These are phyloP conservation scores for Diplazon laetatorius DNA, from an alignment of 2,888 invertebrate species.

Conservation along the genomic window DNA sequence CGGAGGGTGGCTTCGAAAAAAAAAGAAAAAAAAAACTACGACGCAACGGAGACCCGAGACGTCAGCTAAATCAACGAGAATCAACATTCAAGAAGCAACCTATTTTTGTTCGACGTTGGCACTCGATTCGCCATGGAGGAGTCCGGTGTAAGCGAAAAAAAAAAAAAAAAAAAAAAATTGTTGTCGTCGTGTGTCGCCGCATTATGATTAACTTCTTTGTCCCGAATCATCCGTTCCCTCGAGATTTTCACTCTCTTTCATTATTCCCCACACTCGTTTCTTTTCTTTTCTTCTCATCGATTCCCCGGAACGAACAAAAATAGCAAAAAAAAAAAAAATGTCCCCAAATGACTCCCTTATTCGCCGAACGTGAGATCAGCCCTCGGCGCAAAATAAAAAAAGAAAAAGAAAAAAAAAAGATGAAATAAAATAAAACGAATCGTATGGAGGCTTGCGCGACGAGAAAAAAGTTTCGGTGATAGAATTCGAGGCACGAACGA, in stretches of 20 bases:
- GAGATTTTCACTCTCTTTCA: not conserved
- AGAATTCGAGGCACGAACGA: slow-evolving; percentile 59
- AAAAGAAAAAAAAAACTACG: not conserved
- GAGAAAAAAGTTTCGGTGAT: slow-evolving; percentile 39
- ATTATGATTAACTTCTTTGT: slow-evolving; percentile 14
- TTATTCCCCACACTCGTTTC: slow-evolving; percentile 6
- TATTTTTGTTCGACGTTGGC: not conserved
- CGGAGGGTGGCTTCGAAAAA: not conserved
- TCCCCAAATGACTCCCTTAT: slow-evolving; percentile 26
- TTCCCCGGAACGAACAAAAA: too few relatives aligned
- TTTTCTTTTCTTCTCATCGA: not conserved
- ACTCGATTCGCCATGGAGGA: not conserved
- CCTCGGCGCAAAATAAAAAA: slow-evolving; percentile 3
- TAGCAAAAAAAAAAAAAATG: slow-evolving; percentile 1
- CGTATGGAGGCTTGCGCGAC: slow-evolving; percentile 36
- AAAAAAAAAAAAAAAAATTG: not conserved
- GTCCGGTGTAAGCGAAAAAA: too few relatives aligned
- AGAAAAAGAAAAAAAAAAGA: too few relatives aligned
- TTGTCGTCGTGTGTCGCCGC: not conserved
- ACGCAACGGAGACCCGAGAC: too few relatives aligned
- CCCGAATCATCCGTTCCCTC: not conserved
- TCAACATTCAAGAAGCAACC: not conserved
- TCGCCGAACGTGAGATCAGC: slow-evolving; percentile 39
- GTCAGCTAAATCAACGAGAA: not conserved
- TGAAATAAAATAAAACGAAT: too few relatives aligned